phyloP scores from a whole-genome alignment of 2,797 vertebrate species.

The Onychomys torridus region DNA sequence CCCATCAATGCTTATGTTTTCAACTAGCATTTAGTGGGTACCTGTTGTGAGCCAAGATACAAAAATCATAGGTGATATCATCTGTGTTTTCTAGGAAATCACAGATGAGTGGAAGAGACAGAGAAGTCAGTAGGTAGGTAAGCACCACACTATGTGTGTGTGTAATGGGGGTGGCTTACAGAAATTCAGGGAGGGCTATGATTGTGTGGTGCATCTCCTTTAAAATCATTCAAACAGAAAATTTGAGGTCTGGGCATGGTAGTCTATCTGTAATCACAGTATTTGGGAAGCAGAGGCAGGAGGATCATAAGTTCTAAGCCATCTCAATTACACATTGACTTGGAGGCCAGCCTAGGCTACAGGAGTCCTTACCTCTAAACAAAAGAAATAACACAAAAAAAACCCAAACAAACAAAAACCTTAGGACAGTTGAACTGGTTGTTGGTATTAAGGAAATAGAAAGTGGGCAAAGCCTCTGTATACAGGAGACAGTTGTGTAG shows the following conservation, averaged over 20 bases:
- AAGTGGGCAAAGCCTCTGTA: background rate
- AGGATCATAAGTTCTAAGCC: background rate
- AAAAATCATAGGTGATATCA: slow-evolving; percentile 37
- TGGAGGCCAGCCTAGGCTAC: background rate
- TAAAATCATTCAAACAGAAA: slow-evolving; percentile 39
- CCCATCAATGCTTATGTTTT: slow-evolving; percentile 26
- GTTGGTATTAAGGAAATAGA: background rate
- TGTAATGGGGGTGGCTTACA: background rate
- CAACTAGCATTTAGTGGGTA: slow-evolving; percentile 10
- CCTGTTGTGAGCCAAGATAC: slow-evolving; percentile 7
- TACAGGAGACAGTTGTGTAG: no score
- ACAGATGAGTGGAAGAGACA: background rate
- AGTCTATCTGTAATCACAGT: background rate
- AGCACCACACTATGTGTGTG: background rate
- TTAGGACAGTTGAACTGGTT: background rate
- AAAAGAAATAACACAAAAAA: background rate
- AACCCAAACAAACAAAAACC: no score
- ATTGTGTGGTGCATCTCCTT: background rate
- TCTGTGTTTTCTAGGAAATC: slow-evolving; percentile 14
- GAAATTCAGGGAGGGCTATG: background rate
- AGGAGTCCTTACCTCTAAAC: background rate
- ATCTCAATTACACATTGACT: background rate
- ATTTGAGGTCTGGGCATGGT: background rate
- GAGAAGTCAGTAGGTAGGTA: background rate
- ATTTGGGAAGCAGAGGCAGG: background rate